phyloP scores from a whole-genome alignment of 2,113 vertebrate genomes.

The Scytalopus superciliaris region DNA sequence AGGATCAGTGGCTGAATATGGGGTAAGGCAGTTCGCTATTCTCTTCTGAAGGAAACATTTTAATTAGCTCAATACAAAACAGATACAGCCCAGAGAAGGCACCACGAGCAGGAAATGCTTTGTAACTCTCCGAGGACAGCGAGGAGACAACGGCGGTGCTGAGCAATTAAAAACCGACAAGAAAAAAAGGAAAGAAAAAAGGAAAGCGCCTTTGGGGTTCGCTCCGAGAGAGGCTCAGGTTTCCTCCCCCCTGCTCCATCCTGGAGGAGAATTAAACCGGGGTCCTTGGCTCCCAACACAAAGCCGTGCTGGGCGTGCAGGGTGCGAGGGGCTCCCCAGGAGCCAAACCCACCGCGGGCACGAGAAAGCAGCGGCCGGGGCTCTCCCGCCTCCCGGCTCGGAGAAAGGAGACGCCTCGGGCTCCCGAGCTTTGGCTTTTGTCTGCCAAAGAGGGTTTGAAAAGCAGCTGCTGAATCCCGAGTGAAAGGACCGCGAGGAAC shows the following conservation, averaged over 20 bases:
- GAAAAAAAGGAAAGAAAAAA: not conserved
- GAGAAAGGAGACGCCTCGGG: no score
- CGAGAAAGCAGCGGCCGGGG: rapidly evolving
- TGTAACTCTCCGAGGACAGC: constrained; percentile 53
- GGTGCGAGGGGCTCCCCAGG: not conserved
- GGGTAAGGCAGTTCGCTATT: constrained; percentile 2
- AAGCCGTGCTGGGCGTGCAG: not conserved
- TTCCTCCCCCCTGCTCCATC: not conserved
- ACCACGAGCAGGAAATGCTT: constrained; percentile 60
- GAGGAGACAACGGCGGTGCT: constrained; percentile 33
- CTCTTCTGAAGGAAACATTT: constrained; percentile 42
- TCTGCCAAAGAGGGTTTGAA: not conserved
- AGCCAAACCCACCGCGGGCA: not conserved
- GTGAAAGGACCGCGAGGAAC: rapidly evolving
- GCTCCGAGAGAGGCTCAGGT: not conserved
- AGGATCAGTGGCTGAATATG: constrained; percentile 43
- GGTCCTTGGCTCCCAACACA: rapidly evolving
- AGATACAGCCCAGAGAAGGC: constrained; percentile 44
- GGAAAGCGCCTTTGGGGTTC: not conserved
- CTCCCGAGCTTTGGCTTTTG: rapidly evolving
- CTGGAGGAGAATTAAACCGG: not conserved
- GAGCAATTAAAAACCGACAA: not conserved
- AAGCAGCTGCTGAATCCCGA: not conserved
- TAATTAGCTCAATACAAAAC: constrained; percentile 69
- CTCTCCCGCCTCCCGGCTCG: no score